These are phyloP conservation scores for Malacoctenus gilli DNA, from an alignment of 2,797 vertebrate genomes.

Conservation along the genomic window DNA sequence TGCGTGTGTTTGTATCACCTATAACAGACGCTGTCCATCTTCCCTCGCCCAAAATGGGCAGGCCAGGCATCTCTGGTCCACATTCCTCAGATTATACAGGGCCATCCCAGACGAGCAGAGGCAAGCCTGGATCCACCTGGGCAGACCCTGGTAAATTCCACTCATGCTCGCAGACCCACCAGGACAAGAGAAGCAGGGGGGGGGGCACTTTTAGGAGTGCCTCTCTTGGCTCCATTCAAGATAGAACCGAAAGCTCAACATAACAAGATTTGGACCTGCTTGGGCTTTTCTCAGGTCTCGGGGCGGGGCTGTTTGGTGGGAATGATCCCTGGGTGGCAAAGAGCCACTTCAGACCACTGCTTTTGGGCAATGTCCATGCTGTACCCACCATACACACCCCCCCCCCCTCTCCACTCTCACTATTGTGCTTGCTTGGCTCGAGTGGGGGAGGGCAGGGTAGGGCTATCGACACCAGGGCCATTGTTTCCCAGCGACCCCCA, in stretches of 20 bases:
- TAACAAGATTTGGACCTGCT: background rate
- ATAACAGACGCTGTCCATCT: conserved; percentile 71
- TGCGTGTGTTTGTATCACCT: conserved; percentile 42
- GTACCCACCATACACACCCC: too few species aligned
- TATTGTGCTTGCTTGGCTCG: conserved; percentile 63
- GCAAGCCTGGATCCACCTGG: conserved; percentile 77
- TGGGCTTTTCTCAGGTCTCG: too few species aligned
- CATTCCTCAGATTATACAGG: conserved; percentile 79
- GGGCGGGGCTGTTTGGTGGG: background rate
- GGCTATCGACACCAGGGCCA: conserved; percentile 76
- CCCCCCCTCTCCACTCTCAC: conserved; percentile 29
- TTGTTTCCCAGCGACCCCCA: conserved; percentile 77
- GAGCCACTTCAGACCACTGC: conserved; percentile 41
- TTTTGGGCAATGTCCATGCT: conserved; percentile 44
- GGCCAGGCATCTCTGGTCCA: conserved; percentile 69
- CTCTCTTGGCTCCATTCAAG: background rate
- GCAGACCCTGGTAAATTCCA: conserved; percentile 78
- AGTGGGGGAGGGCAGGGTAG: conserved; percentile 67
- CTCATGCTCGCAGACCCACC: conserved; percentile 62
- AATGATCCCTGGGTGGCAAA: conserved; percentile 35
- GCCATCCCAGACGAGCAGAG: conserved; percentile 70
- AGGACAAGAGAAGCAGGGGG: conserved; percentile 24
- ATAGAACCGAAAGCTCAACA: background rate
- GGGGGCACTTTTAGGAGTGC: conserved; percentile 17
- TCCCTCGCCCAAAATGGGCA: conserved; percentile 68